These are phyloP conservation scores for Vombatus ursinus DNA, from an alignment of 2,113 vertebrate species.

Conservation along the genomic window DNA sequence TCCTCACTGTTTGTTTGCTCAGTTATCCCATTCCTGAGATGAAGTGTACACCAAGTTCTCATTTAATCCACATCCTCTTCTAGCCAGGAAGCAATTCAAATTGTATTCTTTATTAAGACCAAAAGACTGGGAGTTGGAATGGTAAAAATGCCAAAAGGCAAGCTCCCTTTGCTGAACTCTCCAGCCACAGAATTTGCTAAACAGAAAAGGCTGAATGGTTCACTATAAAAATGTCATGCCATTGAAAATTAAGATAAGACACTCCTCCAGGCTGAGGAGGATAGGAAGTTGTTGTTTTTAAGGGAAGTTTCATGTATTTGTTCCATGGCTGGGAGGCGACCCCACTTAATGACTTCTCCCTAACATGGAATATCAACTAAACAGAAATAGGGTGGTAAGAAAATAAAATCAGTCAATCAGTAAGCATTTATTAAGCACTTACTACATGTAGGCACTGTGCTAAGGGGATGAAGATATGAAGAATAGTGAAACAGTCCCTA, in stretches of 20 bases:
- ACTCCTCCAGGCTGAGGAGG: neutral
- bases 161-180: neutral
- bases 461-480: neutral
- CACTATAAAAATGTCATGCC: neutral
- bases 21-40: neutral
- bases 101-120: neutral
- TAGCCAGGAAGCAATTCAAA: neutral
- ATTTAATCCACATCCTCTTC: neutral
- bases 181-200: neutral
- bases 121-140: conserved; percentile 13
- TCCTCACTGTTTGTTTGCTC: neutral
- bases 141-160: neutral
- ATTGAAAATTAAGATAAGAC: neutral
- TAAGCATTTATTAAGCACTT: neutral
- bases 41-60: neutral
- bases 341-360: neutral
- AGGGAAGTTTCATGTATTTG: neutral
- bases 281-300: neutral
- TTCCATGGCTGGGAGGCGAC: neutral
- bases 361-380: neutral
- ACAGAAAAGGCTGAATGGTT: neutral
- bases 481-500: neutral
- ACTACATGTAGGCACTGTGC: neutral
- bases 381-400: neutral
- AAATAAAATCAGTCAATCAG: neutral